Evolutionary conservation across 1,140 invertebrate genomes (phyloP), one percentile per base, ranked within the genome.

Genomic region (Megathymus violae): DNA sequence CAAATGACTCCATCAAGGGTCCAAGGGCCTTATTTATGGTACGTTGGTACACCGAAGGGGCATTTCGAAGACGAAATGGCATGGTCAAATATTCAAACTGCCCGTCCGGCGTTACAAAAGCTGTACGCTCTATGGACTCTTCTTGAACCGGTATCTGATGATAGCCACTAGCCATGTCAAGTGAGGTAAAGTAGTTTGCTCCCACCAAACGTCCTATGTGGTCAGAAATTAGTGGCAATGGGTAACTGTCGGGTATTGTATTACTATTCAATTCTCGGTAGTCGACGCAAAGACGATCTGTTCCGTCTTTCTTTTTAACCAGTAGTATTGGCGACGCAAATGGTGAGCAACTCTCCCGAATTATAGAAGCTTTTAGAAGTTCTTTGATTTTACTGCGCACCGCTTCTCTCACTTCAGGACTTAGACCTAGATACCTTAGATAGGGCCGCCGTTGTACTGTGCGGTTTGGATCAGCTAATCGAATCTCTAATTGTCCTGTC

Each of bases 201-300:
- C 22, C 44, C 3, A 19, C 14, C 40, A 48, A 46, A 6, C 50
- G 25, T 15, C 19, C 9, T 31, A 58, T 43, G 5, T 58, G 51
- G 14, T 64, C 51, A 3, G n/a, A 15, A 50, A 58, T 64, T 1
- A 58, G 41, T 7, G 52, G 43, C n/a, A 48, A 6, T 0, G 92
- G 92, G 63, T 48, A 69, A 4, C 67, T 59, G 56, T 93, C 91
- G 14, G 69, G 70, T 1, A 76, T 64, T 0, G 90, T 92, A 0
- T 87, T 64, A 0, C 46, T 34, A 69, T 93, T 94, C 1, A 94
- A 51, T 11, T 66, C 43, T 10, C 88, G 51, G 62, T 84, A 94
- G 62, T 91, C 83, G 0, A 65, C 48, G 17, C 63, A 65, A 17
- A 65, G 19, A 1, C 52, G 5, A 19, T 60, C 52, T 4, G 43